Evolutionary conservation across 2,113 vertebrate species (phyloP).

Genomic region (Brachypodius melanocephalos): DNA sequence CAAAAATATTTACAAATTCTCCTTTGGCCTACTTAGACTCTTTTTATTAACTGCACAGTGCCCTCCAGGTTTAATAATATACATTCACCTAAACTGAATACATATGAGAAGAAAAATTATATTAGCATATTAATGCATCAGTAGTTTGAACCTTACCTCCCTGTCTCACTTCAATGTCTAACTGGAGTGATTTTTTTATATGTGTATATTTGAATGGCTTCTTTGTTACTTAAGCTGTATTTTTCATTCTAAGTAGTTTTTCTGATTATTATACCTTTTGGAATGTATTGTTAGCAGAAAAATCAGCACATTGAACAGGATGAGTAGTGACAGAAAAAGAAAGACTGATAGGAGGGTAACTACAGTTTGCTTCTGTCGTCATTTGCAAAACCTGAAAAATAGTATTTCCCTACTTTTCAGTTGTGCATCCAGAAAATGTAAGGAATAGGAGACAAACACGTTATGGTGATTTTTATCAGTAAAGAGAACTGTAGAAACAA

Average conservation of each 20-base stretch:
- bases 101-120: not conserved
- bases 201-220: not conserved
- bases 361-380: not conserved
- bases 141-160: not conserved
- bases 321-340: not conserved
- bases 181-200: not conserved
- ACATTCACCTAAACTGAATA: not conserved
- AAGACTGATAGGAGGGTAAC: not conserved
- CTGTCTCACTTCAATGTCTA: not conserved
- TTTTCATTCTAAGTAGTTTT: not conserved
- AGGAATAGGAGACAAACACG: not conserved
- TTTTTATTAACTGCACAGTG: not conserved
- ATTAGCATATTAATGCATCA: not conserved
- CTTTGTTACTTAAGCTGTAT: not conserved
- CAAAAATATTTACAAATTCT: constrained; percentile 7
- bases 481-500: not conserved
- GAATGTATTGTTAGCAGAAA: not conserved
- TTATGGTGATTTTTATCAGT: not conserved
- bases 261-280: not conserved
- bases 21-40: not conserved
- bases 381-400: not conserved
- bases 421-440: not conserved
- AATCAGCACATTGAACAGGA: not conserved
- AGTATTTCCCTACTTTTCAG: not conserved
- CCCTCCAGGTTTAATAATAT: not conserved